A percentile compares a stretch with the other conserved stretches of the same genome.
These are phyloP conservation scores for Molanna angustata DNA, from an alignment of 2,888 invertebrate genomes.

Conservation along the genomic window DNA sequence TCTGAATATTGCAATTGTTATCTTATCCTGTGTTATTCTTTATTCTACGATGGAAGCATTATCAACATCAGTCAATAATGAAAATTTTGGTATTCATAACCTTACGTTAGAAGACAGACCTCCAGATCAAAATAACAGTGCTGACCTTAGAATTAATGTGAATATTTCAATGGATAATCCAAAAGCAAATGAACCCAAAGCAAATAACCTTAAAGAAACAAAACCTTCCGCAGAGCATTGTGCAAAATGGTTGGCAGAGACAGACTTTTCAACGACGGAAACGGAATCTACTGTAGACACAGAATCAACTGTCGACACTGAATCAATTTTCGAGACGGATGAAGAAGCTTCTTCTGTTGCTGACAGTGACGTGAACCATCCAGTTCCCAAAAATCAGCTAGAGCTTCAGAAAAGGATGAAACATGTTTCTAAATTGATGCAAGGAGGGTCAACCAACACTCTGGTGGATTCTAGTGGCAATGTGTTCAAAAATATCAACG, in stretches of 20 bases:
- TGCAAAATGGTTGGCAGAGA: constrained; percentile 11
- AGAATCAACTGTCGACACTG: constrained; percentile 4
- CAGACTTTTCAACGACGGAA: constrained; percentile 10
- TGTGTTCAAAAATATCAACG: constrained; percentile 29
- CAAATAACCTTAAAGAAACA: no score
- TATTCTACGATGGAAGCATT: no score
- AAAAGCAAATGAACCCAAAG: no score
- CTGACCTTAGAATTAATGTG: no score
- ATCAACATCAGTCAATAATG: no score
- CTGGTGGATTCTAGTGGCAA: constrained; percentile 13
- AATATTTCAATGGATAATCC: no score
- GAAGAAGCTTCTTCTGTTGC: constrained; percentile 3
- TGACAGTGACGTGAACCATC: constrained; percentile 6
- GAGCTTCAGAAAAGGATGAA: constrained; percentile 1
- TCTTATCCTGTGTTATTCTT: no score
- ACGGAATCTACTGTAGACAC: constrained; percentile 2
- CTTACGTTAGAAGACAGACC: no score
- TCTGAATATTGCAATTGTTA: no score
- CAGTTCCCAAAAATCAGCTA: background rate
- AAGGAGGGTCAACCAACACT: constrained; percentile 12
- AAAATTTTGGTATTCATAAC: no score
- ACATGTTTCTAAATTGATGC: background rate
- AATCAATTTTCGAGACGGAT: constrained; percentile 2
- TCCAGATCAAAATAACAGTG: no score
- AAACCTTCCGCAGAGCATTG: constrained; percentile 11